These are phyloP conservation scores for Chondrilla cf. caribensis DNA, from an alignment of 37 sponge, comb jelly and placozoan genomes.

Conservation along the genomic window DNA sequence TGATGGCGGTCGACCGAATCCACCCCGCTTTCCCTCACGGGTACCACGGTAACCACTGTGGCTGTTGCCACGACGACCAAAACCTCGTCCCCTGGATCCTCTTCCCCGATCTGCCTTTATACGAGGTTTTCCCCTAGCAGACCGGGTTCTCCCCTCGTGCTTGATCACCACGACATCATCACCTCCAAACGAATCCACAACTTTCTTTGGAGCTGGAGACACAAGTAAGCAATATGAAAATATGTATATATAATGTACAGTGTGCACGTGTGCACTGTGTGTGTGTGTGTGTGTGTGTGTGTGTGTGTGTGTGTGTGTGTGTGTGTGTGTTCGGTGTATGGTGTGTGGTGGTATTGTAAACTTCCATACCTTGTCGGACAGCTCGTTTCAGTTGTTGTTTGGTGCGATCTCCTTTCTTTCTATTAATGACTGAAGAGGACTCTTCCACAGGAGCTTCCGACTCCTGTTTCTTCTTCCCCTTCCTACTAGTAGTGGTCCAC, in stretches of 20 bases:
- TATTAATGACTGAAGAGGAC: background rate
- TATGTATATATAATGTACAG: background rate
- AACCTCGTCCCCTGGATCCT: background rate
- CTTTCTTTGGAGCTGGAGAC: no score
- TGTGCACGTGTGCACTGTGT: background rate
- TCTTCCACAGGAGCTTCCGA: background rate
- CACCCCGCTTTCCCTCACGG: background rate
- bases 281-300: background rate
- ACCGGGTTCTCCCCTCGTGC: slow-evolving; percentile 2
- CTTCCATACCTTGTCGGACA: background rate
- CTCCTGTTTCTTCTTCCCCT: background rate
- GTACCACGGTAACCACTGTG: background rate
- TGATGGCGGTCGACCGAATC: no score
- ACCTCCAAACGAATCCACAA: no score
- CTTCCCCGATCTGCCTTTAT: background rate
- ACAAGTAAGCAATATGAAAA: no score
- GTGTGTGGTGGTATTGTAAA: background rate
- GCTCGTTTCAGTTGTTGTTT: background rate
- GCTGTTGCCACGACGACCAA: background rate
- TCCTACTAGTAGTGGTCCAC: background rate
- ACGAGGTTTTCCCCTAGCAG: background rate
- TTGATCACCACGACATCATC: slow-evolving; percentile 22
- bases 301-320: background rate
- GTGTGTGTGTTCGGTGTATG: background rate
- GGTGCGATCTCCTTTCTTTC: background rate